Evolutionary conservation across 2,113 vertebrate genomes (phyloP).

Genomic region (Pyrgilauda ruficollis): DNA sequence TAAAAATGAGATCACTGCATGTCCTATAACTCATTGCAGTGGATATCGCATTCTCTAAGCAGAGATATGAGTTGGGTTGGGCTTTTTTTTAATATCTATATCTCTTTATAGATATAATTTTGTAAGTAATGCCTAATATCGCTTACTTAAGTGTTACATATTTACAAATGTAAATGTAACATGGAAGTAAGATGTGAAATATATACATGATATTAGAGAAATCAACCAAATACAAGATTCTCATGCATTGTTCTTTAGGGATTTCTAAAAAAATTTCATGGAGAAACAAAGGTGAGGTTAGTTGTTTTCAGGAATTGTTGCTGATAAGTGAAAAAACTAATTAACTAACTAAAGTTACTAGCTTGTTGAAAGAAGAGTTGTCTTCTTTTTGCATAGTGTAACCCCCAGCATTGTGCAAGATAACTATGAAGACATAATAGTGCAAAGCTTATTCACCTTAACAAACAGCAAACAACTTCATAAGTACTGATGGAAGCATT

Average conservation of each 20-base stretch:
- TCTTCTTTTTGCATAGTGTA: neutral
- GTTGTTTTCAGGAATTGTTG: neutral
- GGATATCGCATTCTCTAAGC: neutral
- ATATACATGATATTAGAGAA: neutral
- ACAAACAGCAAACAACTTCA: neutral
- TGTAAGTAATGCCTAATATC: neutral
- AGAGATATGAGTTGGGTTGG: neutral
- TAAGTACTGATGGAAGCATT: neutral
- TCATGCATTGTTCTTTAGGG: neutral
- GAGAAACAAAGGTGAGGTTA: neutral
- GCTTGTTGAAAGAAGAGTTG: neutral
- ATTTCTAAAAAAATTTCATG: neutral
- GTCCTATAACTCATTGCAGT: neutral
- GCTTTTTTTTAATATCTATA: neutral
- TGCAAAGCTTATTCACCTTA: neutral
- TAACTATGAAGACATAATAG: neutral
- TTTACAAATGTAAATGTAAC: neutral
- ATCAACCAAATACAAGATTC: neutral
- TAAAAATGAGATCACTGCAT: conserved; percentile 5
- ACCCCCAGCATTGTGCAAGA: neutral
- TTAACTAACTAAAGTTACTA: neutral
- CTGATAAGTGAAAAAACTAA: neutral
- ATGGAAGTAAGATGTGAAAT: neutral
- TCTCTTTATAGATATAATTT: neutral
- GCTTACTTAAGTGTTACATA: neutral